Evolutionary conservation across 2,797 vertebrate genomes (phyloP), one percentile per base, ranked within the genome.

Genomic region (Calcarius lapponicus): DNA sequence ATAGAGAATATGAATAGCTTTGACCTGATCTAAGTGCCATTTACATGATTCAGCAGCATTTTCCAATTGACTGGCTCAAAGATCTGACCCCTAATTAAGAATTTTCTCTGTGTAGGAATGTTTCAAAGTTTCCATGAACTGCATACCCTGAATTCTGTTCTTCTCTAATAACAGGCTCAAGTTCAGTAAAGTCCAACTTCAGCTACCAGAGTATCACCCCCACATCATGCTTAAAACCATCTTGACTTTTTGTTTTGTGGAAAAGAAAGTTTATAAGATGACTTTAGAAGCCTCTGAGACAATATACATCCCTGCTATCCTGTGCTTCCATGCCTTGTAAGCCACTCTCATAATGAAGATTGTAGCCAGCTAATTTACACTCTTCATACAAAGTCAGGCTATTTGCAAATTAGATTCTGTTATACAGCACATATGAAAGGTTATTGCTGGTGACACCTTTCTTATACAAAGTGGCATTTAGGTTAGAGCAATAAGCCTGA

Each of bases 251-350:
- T 22, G 0, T 65, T 72, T 51, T 26, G 7, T 11, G 12, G 36
- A 76, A 81, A 72, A 58, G 3, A 7, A 50, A 43, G 43, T 70
- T 72, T 43, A 9, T 9, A 18, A 64, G 11, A 34, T 32, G 9
- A 40, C 2, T 91, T 73, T 6, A 21, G 9, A 9, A 87, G 13
- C 34, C 29, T 13, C 15, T 80, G 20, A 85, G 53, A 58, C 10
- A 32, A 56, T 13, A 12, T 1, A 24, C 1, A 1, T 11, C 15
- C n/a, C 43, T 71, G 14, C 7, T 45, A 9, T 50, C 36, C 43
- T 19, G 20, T 32, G 25, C 8, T 67, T 64, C 45, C 26, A 31
- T 5, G 18, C 42, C 51, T 21, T 34, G 4, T 25, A 86, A 92
- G 18, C 17, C 15, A 18, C 7, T 19, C 10, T 66, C 34, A 56